Evolutionary conservation across 2,888 invertebrate genomes (phyloP), one percentile per base, ranked within the genome.

Genomic region (Thera obeliscata): DNA sequence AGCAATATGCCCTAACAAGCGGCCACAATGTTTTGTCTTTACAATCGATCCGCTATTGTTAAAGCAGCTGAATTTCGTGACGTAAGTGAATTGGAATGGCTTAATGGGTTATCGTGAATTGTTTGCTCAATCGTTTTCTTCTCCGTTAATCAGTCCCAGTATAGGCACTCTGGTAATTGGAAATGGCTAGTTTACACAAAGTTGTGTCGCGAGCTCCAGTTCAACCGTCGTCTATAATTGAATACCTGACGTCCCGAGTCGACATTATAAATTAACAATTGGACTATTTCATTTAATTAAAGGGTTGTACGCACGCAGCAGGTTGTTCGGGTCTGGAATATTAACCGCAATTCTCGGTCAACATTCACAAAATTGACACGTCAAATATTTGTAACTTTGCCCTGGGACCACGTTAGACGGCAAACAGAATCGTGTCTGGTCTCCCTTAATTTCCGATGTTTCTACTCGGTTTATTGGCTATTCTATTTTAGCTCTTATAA

Each of bases 291-390:
- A 89, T 92, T 92, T 92, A 93, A 93, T 93, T 92, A 93, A 90
- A 87, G 88, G 87, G 85, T 84, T 84, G 83, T 85, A 55, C 83
- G 85, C 80, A 82, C 84, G 81, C 77, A 79, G 81, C 89, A 88
- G 90, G 89, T 88, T 87, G 86, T 79, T 81, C 87, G 88, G 91
- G 86, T 87, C 87, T 87, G 87, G 89, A 90, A 93, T 93, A 93
- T 93, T 93, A 93, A 92, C 93, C 94, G 86, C 93, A 90, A 92
- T 92, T 90, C 93, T 92, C 89, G 87, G 93, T 93, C 93, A 94
- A 94, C 93, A 94, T 92, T 91, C 90, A 88, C 90, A 91, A 93
- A 94, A 94, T 94, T 94, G 94, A 94, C 94, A 94, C 93, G 91
- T 93, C 93, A 94, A 94, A 94, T 94, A 94, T 94, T 94, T 94